Evolutionary conservation across 2,888 invertebrate species (phyloP).

Genomic region (Thymelicus sylvestris): DNA sequence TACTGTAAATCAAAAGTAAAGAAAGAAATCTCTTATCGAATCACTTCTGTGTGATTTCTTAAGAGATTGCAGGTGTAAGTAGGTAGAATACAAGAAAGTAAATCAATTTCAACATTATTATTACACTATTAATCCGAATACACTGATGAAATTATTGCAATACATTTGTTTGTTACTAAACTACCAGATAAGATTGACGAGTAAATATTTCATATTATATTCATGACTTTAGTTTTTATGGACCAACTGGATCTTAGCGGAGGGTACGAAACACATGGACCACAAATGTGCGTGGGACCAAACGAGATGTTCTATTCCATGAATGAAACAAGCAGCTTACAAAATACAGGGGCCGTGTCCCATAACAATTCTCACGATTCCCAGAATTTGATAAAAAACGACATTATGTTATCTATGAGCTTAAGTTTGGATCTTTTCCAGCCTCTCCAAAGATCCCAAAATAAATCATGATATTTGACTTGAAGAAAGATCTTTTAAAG

Average conservation of each 20-base stretch:
- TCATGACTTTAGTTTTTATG: slow-evolving; percentile 15
- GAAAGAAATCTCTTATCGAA: too few relatives aligned
- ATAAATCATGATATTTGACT: neutral
- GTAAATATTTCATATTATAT: too few relatives aligned
- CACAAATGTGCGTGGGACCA: slow-evolving; percentile 75
- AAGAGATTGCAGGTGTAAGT: too few relatives aligned
- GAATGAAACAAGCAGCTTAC: slow-evolving; percentile 67
- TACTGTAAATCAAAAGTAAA: too few relatives aligned
- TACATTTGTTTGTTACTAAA: too few relatives aligned
- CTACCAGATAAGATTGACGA: too few relatives aligned
- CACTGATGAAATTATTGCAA: neutral
- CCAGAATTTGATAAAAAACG: slow-evolving; percentile 61
- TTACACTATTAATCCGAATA: too few relatives aligned
- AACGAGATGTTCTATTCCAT: slow-evolving; percentile 59
- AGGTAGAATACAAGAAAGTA: too few relatives aligned
- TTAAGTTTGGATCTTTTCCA: neutral
- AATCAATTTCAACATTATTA: too few relatives aligned
- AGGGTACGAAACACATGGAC: slow-evolving; percentile 60
- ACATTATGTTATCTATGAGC: slow-evolving; percentile 6
- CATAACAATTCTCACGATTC: slow-evolving; percentile 73
- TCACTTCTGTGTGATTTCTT: too few relatives aligned
- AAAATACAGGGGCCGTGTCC: slow-evolving; percentile 62
- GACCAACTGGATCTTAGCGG: slow-evolving; percentile 16
- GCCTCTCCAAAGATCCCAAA: neutral
- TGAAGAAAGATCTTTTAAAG: neutral